phyloP scores from a whole-genome alignment of 2,113 vertebrate genomes.

The Mastomys coucha region DNA sequence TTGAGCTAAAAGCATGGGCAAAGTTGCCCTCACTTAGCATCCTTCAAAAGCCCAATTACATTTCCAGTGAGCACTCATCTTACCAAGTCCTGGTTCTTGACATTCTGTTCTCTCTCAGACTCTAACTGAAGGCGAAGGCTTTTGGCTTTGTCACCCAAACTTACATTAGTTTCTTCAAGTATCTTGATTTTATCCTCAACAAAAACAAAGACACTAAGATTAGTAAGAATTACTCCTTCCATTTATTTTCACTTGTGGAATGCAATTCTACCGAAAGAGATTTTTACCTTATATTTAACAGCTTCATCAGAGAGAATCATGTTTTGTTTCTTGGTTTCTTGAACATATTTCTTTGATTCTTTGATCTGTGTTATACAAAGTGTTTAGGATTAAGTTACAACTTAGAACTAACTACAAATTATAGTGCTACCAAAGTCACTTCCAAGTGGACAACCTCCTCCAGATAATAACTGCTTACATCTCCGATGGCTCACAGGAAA shows the following conservation, averaged over 20 bases:
- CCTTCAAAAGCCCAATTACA: background rate
- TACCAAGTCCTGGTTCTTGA: conserved; percentile 90
- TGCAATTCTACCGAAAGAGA: background rate
- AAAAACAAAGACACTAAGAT: background rate
- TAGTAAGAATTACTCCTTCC: conserved; percentile 6
- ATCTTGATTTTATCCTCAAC: conserved; percentile 87
- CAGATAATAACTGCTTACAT: background rate
- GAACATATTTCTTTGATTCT: conserved; percentile 90
- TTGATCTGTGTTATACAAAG: conserved; percentile 88
- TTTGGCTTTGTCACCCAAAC: conserved; percentile 87
- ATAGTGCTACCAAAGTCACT: background rate
- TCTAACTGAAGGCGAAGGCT: conserved; percentile 87
- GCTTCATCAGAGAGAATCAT: conserved; percentile 87
- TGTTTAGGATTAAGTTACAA: background rate
- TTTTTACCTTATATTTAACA: conserved; percentile 90
- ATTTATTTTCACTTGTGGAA: conserved; percentile 56
- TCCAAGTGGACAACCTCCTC: background rate
- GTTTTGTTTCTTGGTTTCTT: conserved; percentile 89
- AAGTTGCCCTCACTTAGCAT: background rate
- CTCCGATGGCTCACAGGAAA: background rate
- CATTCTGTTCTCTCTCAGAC: conserved; percentile 87
- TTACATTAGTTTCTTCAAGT: conserved; percentile 88
- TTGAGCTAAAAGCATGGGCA: background rate
- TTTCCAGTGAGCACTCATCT: conserved; percentile 21
- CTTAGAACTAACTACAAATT: background rate